Evolutionary conservation across 2,888 invertebrate species (phyloP).

Genomic region (Carabus problematicus): DNA sequence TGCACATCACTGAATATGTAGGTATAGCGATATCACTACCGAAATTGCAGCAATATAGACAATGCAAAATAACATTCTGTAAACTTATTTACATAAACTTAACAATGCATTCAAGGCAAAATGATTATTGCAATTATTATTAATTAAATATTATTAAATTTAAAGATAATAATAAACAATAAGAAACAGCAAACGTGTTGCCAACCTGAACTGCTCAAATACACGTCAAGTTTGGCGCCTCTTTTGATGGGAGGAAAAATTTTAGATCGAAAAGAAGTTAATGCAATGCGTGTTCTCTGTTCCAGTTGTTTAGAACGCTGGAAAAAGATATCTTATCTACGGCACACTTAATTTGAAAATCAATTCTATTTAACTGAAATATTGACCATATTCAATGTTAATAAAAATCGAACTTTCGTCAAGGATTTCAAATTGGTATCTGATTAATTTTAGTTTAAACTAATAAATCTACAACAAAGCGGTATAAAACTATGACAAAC

Average conservation of each 20-base stretch:
- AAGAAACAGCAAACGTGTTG: conserved; percentile 4
- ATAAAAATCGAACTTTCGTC: background rate
- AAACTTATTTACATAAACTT: background rate
- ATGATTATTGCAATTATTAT: no score
- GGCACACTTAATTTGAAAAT: background rate
- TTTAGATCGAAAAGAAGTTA: conserved; percentile 79
- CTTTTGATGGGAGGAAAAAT: conserved; percentile 82
- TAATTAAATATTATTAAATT: background rate
- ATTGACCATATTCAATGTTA: conserved; percentile 10
- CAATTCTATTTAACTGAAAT: background rate
- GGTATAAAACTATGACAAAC: no score
- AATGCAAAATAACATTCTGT: no score
- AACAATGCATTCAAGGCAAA: conserved; percentile 8
- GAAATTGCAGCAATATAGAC: no score
- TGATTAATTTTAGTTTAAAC: no score
- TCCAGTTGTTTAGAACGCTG: conserved; percentile 79
- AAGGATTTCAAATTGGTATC: background rate
- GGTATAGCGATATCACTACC: no score
- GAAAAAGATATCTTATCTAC: conserved; percentile 56
- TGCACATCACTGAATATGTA: no score
- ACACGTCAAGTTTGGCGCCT: conserved; percentile 83
- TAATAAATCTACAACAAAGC: no score
- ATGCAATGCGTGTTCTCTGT: conserved; percentile 73
- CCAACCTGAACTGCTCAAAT: conserved; percentile 89
- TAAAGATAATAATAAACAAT: background rate